Evolutionary conservation across 2,888 invertebrate genomes (phyloP), one percentile per base, ranked within the genome.

Genomic region (Cetonia aurata): DNA sequence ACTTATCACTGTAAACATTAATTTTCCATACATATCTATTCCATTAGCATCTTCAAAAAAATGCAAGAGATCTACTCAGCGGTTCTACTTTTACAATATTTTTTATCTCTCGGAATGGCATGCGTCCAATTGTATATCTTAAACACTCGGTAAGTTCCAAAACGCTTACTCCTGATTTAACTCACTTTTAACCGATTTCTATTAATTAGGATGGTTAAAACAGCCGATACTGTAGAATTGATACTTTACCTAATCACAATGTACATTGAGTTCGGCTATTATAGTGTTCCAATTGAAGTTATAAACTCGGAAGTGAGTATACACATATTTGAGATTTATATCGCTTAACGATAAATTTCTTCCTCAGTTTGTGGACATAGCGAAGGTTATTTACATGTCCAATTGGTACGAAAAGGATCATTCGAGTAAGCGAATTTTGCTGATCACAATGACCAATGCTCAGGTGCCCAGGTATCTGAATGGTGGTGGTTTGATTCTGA

Each of bases 331-430:
- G n/a, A n/a, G n/a, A 48, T n/a, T n/a, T n/a, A 48, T 48, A 8
- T 48, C 12, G 13, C 8, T 48, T n/a, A n/a, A 48, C n/a, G n/a
- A n/a, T n/a, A n/a, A n/a, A n/a, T n/a, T n/a, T n/a, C n/a, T n/a
- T n/a, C n/a, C n/a, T n/a, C 41, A 69, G 69, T 19, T 71, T 52
- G 25, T 33, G 50, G 46, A 56, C 42, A 9, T 66, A n/a, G 25
- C 71, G 1, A 62, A 50, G 13, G 41, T 60, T 25, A 19, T 62
- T 48, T 71, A 71, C 44, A 44, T 46, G 41, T 71, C 71, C 3
- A 31, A 19, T 10, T 71, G 71, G 71, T 71, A 71, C 55, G 65
- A 71, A 60, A 52, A 65, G 12, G 50, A 57, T 17, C 37, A 37
- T 12, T 8, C 1, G 42, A 56, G 48, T 6, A 68, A 53, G 41